Evolutionary conservation across 1,140 invertebrate genomes (phyloP).

Genomic region (Brachionus sp.): DNA sequence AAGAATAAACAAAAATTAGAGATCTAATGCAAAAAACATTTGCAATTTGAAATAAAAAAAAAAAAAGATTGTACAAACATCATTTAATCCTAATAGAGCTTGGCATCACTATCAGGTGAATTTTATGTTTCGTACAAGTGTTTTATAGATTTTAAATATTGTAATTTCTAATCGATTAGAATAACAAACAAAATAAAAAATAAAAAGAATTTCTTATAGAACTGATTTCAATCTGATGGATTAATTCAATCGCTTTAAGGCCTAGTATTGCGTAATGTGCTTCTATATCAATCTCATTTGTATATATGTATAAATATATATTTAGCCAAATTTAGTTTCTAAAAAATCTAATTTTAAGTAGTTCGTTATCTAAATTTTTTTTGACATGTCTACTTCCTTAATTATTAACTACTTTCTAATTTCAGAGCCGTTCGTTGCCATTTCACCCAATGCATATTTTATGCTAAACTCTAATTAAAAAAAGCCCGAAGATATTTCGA

Average conservation of each 20-base stretch:
- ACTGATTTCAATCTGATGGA: constrained; percentile 22
- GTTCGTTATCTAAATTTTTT: background rate
- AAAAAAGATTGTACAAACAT: background rate
- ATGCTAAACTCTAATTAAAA: constrained; percentile 31
- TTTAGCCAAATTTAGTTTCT: background rate
- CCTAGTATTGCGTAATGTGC: constrained; percentile 18
- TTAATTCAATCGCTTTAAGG: constrained; percentile 25
- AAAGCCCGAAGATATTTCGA: background rate
- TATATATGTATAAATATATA: background rate
- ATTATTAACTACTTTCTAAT: background rate
- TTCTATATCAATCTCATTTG: background rate
- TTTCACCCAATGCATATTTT: constrained; percentile 11
- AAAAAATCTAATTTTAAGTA: background rate
- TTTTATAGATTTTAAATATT: constrained; percentile 11
- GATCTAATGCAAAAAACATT: background rate
- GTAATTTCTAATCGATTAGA: constrained; percentile 20
- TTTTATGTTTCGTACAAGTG: background rate
- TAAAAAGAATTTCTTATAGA: constrained; percentile 7
- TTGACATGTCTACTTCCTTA: background rate
- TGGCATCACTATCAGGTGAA: background rate
- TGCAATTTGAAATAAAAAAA: background rate
- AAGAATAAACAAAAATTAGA: background rate
- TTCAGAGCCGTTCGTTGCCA: background rate
- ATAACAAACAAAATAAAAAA: constrained; percentile 12
- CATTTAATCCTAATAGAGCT: constrained; percentile 3